Evolutionary conservation across 2,888 invertebrate species (phyloP).

Genomic region (Mythimna albipuncta): DNA sequence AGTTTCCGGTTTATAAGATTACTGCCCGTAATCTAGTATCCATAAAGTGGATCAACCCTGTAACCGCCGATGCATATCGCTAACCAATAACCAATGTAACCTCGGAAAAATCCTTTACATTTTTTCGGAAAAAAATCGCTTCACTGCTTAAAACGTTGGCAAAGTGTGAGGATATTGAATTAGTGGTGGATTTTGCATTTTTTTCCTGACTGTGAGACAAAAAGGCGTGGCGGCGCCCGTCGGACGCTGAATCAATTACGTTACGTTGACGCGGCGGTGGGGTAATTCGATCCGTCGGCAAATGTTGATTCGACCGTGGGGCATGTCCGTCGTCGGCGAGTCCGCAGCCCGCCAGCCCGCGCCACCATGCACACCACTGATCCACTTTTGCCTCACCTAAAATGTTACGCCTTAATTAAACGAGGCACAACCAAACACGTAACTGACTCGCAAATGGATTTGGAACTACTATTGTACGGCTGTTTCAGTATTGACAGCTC

Average conservation of each 20-base stretch:
- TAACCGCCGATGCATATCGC: conserved; percentile 27
- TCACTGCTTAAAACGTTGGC: conserved; percentile 64
- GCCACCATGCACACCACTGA: conserved; percentile 70
- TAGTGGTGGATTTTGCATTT: conserved; percentile 83
- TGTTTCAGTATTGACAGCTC: conserved; percentile 29
- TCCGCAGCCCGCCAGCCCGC: conserved; percentile 27
- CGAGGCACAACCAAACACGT: conserved; percentile 33
- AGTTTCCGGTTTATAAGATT: conserved; percentile 8
- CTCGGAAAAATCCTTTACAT: conserved; percentile 54
- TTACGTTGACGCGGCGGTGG: conserved; percentile 82
- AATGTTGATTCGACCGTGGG: conserved; percentile 89
- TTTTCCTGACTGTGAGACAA: conserved; percentile 77
- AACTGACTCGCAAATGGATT: conserved; percentile 43
- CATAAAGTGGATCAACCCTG: conserved; percentile 12
- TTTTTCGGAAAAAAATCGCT: conserved; percentile 53
- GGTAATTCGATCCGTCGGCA: conserved; percentile 88
- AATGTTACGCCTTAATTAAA: conserved; percentile 58
- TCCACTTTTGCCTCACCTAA: conserved; percentile 72
- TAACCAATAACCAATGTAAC: conserved; percentile 16
- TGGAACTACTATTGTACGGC: conserved; percentile 22
- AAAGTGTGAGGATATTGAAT: conserved; percentile 83
- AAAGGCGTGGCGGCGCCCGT: conserved; percentile 81
- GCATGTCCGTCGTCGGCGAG: conserved; percentile 69
- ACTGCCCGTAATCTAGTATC: conserved; percentile 25
- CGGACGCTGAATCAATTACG: conserved; percentile 88